Conservation (phyloP, 2,113 vertebrate genomes). For the Hymenochirus boettgeri region DNA sequence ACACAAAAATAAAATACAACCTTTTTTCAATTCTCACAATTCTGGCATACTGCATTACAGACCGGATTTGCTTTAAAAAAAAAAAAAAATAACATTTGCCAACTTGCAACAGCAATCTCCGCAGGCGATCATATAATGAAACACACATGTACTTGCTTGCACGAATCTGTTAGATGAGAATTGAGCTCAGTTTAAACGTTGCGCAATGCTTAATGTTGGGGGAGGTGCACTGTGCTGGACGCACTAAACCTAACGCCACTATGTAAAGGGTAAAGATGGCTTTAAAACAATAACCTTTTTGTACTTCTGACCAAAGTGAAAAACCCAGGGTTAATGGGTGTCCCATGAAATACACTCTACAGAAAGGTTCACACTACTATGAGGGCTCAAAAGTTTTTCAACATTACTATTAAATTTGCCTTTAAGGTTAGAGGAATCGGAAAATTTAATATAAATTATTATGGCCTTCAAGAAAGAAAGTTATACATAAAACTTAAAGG, state of each 20-base stretch:
- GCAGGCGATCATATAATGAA: slow-evolving; percentile 74
- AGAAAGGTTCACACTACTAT: too few species aligned
- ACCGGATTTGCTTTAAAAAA: slow-evolving; percentile 44
- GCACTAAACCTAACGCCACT: slow-evolving; percentile 13
- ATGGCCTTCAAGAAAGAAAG: too few species aligned
- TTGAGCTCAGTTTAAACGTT: slow-evolving; percentile 48
- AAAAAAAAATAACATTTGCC: slow-evolving; percentile 69
- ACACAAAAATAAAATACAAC: background rate
- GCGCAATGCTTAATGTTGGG: slow-evolving; percentile 33
- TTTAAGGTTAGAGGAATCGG: too few species aligned
- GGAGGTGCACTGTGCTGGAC: slow-evolving; percentile 1
- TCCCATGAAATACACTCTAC: too few species aligned
- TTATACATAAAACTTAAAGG: too few species aligned
- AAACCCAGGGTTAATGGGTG: too few species aligned
- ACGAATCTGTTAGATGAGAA: slow-evolving; percentile 55
- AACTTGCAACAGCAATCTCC: slow-evolving; percentile 73
- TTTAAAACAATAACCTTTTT: slow-evolving; percentile 2
- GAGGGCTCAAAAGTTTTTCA: too few species aligned
- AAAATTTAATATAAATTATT: too few species aligned
- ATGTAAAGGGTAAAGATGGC: slow-evolving; percentile 8
- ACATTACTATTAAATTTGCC: too few species aligned
- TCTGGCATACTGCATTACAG: too few species aligned
- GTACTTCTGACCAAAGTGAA: too few species aligned
- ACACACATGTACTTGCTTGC: slow-evolving; percentile 68
- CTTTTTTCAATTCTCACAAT: too few species aligned